phyloP scores from a whole-genome alignment of 2,888 invertebrate species.

The Lithophane socia region DNA sequence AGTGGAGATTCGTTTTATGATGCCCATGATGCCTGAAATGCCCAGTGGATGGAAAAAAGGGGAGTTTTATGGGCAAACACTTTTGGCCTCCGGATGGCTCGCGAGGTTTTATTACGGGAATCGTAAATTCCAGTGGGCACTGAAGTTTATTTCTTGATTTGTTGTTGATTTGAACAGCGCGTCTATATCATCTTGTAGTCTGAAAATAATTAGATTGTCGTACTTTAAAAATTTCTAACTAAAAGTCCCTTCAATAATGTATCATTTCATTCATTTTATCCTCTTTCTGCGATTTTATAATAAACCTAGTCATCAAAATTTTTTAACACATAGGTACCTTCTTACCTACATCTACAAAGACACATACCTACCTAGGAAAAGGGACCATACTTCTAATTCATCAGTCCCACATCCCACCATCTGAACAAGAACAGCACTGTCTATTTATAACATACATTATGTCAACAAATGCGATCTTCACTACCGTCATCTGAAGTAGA shows the following conservation, averaged over 20 bases:
- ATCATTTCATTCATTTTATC: background rate
- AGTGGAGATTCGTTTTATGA: slow-evolving; percentile 57
- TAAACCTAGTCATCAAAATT: background rate
- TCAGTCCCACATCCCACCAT: background rate
- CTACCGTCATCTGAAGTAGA: background rate
- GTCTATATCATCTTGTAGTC: background rate
- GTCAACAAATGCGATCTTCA: slow-evolving; percentile 9
- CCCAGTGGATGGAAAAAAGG: slow-evolving; percentile 41
- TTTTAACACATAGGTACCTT: background rate
- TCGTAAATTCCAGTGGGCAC: slow-evolving; percentile 43
- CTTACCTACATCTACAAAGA: background rate
- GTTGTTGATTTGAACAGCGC: slow-evolving; percentile 33
- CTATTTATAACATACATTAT: slow-evolving; percentile 17
- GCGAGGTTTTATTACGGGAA: slow-evolving; percentile 42
- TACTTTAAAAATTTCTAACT: background rate
- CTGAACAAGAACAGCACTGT: background rate
- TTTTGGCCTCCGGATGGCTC: slow-evolving; percentile 8
- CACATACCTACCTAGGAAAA: too few species aligned
- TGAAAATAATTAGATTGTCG: slow-evolving; percentile 14
- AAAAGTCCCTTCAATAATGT: background rate
- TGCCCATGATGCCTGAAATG: slow-evolving; percentile 48
- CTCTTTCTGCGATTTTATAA: background rate
- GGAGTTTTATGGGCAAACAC: slow-evolving; percentile 55
- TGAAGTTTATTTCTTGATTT: slow-evolving; percentile 45
- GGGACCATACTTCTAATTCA: background rate